Percentiles rank a stretch among this genome's conserved stretches.
Conservation (phyloP, 2,113 vertebrate genomes). For the Rissa tridactyla region DNA sequence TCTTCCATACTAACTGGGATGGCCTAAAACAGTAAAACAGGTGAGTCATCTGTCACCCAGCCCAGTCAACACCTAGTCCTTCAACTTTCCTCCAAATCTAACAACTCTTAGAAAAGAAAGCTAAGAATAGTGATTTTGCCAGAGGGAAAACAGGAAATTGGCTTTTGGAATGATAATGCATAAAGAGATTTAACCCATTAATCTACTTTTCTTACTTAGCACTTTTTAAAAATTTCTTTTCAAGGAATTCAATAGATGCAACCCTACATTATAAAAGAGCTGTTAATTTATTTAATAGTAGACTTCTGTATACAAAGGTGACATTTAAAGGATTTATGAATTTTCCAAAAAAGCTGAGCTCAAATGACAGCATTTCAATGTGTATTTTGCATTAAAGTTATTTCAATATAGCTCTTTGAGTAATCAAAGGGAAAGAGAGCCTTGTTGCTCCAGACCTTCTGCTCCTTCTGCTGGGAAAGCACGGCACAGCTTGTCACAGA, state of each 20-base stretch:
- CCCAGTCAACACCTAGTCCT: not conserved
- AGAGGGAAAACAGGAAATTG: not conserved
- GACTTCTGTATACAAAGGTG: not conserved
- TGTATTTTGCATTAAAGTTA: not conserved
- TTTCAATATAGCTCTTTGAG: not conserved
- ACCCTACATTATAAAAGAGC: not conserved
- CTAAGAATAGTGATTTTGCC: conserved; percentile 4
- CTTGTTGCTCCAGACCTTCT: conserved; percentile 45
- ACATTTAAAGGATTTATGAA: not conserved
- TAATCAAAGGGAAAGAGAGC: conserved; percentile 20
- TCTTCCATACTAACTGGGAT: not conserved
- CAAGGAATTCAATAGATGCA: not conserved
- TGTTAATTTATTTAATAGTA: not conserved
- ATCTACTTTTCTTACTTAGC: not conserved
- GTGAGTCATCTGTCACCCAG: not conserved
- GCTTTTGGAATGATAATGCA: not conserved
- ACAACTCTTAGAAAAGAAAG: not conserved
- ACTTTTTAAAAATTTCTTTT: not conserved
- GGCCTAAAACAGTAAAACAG: not conserved
- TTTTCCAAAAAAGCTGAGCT: not conserved
- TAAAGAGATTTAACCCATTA: not conserved
- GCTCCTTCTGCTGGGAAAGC: conserved; percentile 37
- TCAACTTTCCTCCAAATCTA: not conserved
- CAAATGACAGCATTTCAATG: not conserved
- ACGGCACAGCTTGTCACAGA: conserved; percentile 31